Conservation (phyloP, 2,113 vertebrate species). For the Planiliza haematocheilus region DNA sequence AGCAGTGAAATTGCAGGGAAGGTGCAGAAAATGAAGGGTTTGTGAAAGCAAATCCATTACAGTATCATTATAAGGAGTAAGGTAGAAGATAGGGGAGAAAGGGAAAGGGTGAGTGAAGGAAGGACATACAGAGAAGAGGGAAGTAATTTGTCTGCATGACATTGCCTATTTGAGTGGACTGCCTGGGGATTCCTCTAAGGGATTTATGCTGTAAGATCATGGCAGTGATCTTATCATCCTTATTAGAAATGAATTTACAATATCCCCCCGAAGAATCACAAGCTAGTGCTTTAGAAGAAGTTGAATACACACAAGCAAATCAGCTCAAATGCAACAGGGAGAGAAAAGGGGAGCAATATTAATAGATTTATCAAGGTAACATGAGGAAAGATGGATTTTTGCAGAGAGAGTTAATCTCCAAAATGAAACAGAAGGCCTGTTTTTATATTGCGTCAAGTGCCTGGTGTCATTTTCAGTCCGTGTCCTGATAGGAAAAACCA, state of each 20-base stretch:
- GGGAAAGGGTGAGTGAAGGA: constrained; percentile 8
- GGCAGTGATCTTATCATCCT: constrained; percentile 20
- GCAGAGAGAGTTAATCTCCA: constrained; percentile 15
- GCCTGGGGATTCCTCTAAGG: constrained; percentile 45
- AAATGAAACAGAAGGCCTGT: constrained; percentile 15
- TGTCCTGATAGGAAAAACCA: neutral
- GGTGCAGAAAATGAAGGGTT: constrained; percentile 35
- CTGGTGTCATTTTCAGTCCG: neutral
- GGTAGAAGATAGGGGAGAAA: constrained; percentile 27
- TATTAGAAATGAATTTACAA: constrained; percentile 40
- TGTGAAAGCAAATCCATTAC: constrained; percentile 55
- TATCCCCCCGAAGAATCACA: neutral
- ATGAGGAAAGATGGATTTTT: constrained; percentile 14
- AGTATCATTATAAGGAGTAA: constrained; percentile 45
- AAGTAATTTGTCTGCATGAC: constrained; percentile 72
- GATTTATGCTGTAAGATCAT: constrained; percentile 31
- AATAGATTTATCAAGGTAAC: constrained; percentile 41
- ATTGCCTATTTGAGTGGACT: constrained; percentile 66
- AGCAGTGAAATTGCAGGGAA: constrained; percentile 38
- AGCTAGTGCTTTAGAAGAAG: constrained; percentile 11
- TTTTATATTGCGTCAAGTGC: constrained; percentile 12
- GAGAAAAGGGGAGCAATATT: constrained; percentile 24
- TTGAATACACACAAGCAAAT: constrained; percentile 27
- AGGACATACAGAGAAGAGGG: constrained; percentile 37
- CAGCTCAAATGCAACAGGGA: constrained; percentile 38